Evolutionary conservation across 2,113 vertebrate genomes (phyloP), one percentile per base, ranked within the genome.

Genomic region (Micronisus gabar): DNA sequence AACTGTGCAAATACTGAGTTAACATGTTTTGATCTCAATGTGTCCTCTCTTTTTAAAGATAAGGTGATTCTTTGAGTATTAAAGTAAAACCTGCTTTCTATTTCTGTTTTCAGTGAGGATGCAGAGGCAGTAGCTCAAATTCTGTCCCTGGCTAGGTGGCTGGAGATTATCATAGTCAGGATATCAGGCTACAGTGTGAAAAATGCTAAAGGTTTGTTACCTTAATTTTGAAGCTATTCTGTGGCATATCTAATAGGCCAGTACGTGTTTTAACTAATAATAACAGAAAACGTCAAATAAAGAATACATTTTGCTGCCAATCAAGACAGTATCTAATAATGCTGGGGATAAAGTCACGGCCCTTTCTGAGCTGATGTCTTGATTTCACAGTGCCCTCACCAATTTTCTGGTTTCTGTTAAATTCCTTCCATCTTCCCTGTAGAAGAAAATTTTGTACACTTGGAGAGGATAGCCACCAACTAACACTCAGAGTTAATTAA

Each of bases 111-210:
- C 97, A 99, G 98, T 96, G 98, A 98, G 76, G 99, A 99, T 97
- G 98, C 99, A 88, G 99, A 99, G 81, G 98, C 99, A 94, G 98
- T 99, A 90, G 98, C 98, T 90, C 98, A 99, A 82, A 97, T 99
- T 97, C 98, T 99, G 85, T 99, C 99, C 15, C 90, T 99, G 93
- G 95, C 98, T 80, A 98, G 97, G 86, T 99, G 99, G 99, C 98
- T 99, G 92, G 99, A 99, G 92, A 98, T 99, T 91, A 81, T 99
- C 86, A 95, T 97, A 58, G 99, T 98, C 94, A 98, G 99, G 92
- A 98, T 99, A 97, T 99, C 97, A 52, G 99, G 99, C 79, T 99
- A 98, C 96, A 98, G 86, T 67, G 25, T 96, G 86, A 98, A 98
- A 96, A 97, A 97, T 47, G 50, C 91, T 87, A 97, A 98, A 98